Percentiles rank a stretch among this genome's conserved stretches.
phyloP scores from a whole-genome alignment of 37 sponge, comb jelly and placozoan genomes.

The Bolinopsis microptera region DNA sequence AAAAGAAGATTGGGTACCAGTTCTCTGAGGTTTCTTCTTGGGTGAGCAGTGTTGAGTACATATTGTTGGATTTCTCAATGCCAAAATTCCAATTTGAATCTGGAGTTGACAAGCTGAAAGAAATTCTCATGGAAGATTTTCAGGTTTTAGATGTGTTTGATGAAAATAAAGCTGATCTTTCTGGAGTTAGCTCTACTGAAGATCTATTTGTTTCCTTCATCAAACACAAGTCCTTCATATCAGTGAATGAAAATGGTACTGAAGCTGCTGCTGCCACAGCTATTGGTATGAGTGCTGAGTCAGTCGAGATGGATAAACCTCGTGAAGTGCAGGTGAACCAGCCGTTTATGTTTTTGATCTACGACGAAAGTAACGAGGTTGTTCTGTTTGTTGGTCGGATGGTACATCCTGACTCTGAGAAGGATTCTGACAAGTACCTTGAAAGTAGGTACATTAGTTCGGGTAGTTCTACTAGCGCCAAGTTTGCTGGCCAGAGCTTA shows the following conservation, averaged over 20 bases:
- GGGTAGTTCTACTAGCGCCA: background rate
- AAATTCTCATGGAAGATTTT: background rate
- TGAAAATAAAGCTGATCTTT: background rate
- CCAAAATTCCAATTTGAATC: background rate
- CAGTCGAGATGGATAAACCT: background rate
- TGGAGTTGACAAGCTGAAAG: background rate
- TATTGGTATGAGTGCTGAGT: background rate
- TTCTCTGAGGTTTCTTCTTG: background rate
- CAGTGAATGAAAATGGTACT: slow-evolving; percentile 13
- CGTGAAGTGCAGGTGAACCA: background rate
- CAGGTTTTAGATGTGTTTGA: background rate
- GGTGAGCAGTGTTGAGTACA: background rate
- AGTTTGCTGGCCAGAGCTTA: too few relatives aligned
- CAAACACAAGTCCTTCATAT: background rate
- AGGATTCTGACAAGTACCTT: background rate
- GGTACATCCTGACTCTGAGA: background rate
- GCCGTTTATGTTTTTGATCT: slow-evolving; percentile 9
- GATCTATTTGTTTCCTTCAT: slow-evolving; percentile 2
- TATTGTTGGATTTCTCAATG: background rate
- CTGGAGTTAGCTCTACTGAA: background rate
- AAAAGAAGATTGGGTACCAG: background rate
- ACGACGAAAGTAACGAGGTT: background rate
- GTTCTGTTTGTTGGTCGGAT: slow-evolving; percentile 2
- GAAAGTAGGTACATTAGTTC: background rate
- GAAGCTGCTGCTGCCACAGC: slow-evolving; percentile 51